Evolutionary conservation across 2,113 vertebrate genomes (phyloP), one percentile per base, ranked within the genome.

Genomic region (Formicarius rufipectus): DNA sequence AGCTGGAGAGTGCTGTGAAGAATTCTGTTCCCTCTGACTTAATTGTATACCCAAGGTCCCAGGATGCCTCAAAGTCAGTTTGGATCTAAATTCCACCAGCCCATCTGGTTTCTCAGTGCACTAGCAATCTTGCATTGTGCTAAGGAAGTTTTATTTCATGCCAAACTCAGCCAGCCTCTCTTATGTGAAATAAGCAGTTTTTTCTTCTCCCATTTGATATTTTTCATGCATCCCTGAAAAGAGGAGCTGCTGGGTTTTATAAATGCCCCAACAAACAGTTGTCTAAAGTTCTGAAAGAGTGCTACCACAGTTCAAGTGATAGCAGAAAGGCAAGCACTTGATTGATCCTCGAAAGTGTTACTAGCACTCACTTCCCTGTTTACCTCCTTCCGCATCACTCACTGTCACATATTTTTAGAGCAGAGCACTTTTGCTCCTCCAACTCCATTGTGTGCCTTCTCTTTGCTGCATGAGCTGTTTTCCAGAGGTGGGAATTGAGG

Each of bases 381-480:
- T 81, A 16, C 39, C 66, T 87, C 64, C 68, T 86, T 83, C 87
- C 7, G 3, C 64, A 72, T 92, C 85, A 71, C 64, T 94, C 73
- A 75, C 47, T 87, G 89, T 78, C 84, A 90, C 37, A 4, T 79
- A 83, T 80, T 95, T 93, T 92, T 88, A 94, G 37, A 90, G 79
- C 45, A 76, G 53, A 85, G 25, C 16, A 31, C 33, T 90, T 88
- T 35, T 22, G 7, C 72, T 94, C 28, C 53, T 91, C 67, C 52
- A 66, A 37, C 49, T 82, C 40, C 0, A 0, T 62, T 60, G 17
- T 33, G 31, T 59, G 55, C 19, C 42, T 71, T 86, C 63, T 60
- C 45, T 95, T 77, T 94, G 33, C 82, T 88, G 47, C 50, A 78
- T 47, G 7, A 94, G 27, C 14, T 86, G 13, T 86, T 94, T 92